Conservation (phyloP, 37 sponge, comb jelly and placozoan species). For the Amphimedon queenslandica region DNA sequence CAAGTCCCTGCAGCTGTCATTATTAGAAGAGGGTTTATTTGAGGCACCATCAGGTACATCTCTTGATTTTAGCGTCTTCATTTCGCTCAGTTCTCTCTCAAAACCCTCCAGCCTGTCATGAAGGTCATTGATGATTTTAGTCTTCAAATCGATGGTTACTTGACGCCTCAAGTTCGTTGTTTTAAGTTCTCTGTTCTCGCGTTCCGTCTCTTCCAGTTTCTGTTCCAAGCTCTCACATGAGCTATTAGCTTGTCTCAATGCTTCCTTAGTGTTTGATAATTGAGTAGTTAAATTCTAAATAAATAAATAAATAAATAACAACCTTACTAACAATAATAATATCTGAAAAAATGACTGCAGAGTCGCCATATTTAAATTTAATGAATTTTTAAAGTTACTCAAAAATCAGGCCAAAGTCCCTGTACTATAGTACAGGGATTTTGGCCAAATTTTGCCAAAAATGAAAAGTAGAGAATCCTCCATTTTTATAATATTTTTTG, state of each 20-base stretch:
- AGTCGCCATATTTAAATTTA: too few species aligned
- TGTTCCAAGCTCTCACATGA: slow-evolving; percentile 60
- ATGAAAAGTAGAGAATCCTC: too few species aligned
- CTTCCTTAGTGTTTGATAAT: slow-evolving; percentile 37
- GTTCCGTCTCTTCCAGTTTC: slow-evolving; percentile 44
- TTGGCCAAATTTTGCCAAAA: too few species aligned
- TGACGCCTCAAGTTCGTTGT: slow-evolving; percentile 5
- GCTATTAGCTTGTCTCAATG: slow-evolving; percentile 29
- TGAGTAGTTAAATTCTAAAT: slow-evolving; percentile 50
- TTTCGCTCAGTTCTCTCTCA: neutral
- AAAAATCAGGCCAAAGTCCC: too few species aligned
- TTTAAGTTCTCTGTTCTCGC: slow-evolving; percentile 15
- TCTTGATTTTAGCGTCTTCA: neutral
- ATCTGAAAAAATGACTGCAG: too few species aligned
- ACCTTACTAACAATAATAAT: too few species aligned
- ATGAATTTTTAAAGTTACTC: too few species aligned
- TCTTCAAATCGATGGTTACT: slow-evolving; percentile 15
- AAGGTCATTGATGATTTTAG: neutral
- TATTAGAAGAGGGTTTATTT: neutral
- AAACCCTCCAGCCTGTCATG: slow-evolving; percentile 22
- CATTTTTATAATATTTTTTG: too few species aligned
- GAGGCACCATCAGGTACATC: too few species aligned
- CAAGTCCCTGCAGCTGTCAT: neutral
- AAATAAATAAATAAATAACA: too few species aligned
- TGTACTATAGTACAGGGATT: too few species aligned